Base-by-base conservation (phyloP, 2,797 vertebrate genomes). In the Echiichthys vipera region DNA sequence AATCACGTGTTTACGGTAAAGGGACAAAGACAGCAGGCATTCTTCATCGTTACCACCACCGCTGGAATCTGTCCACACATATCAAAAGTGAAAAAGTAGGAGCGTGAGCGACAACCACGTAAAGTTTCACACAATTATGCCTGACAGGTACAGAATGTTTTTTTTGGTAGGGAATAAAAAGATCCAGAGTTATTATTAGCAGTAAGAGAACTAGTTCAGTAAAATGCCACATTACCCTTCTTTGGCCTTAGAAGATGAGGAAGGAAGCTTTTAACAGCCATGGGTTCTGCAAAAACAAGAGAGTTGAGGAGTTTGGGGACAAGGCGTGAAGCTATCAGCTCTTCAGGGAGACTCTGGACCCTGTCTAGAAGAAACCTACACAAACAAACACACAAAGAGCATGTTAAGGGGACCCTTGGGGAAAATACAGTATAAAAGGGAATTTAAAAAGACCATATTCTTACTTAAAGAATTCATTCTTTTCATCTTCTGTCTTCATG, bases 401-500 rank as follows among this genome's bases (percentile, higher is more conserved):
- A 51, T 42, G 34, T 37, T 27, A 24, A 32, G 6, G 7, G n/a
- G 5, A 45, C 45, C 40, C 7, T 27, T 11, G 4, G 22, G n/a
- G 5, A 56, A 25, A 66, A 51, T 51, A 12, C 36, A 4, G 4
- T 29, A 15, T 32, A 17, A 13, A 14, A 36, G 12, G 1, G 14
- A 36, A 36, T 36, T 5, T 49, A 18, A 18, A 34, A 18, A 18
- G 2, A 65, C 4, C 14, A 39, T 3, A 7, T 9, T 92, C 96
- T 96, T 92, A 99, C 98, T 99, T 99, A 89, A 99, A 99, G 89
- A 99, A 99, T 85, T 98, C 97, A 15, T 98, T 97, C 91, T 99
- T 99, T 68, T 99, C 97, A 65, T 99, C 98, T 87, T 99, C 98
- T 0, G 94, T 96, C 88, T 99, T 99, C 10, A 99, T 70, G 0